Evolutionary conservation across 2,888 invertebrate species (phyloP).

Genomic region (Phymatocera aterrima): DNA sequence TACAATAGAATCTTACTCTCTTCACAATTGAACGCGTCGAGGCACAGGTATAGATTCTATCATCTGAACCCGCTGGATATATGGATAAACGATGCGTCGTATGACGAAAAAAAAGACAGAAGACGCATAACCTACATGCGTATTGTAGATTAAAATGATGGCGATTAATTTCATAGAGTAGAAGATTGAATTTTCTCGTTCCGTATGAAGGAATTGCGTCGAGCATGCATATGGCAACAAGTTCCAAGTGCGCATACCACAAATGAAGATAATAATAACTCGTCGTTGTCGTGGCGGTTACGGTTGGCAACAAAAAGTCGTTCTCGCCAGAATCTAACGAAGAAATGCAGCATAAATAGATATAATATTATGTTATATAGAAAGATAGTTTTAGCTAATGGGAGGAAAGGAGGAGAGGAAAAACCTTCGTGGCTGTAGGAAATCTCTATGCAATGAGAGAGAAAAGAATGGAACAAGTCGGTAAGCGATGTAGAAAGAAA

Average conservation of each 20-base stretch:
- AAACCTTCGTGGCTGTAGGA: background rate
- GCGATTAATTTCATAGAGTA: too few relatives aligned
- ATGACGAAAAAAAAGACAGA: too few relatives aligned
- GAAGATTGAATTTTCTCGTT: too few relatives aligned
- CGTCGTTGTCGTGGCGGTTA: background rate
- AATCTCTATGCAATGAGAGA: background rate
- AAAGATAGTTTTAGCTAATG: background rate
- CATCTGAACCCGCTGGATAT: too few relatives aligned
- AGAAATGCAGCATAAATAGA: background rate
- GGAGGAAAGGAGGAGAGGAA: background rate
- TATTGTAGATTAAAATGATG: too few relatives aligned
- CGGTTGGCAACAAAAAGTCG: background rate
- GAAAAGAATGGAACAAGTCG: background rate
- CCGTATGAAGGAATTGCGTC: too few relatives aligned
- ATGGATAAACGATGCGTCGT: too few relatives aligned
- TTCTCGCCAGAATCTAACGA: background rate
- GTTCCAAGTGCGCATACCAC: background rate
- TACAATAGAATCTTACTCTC: too few relatives aligned
- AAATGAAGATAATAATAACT: constrained; percentile 1
- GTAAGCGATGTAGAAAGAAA: constrained; percentile 13
- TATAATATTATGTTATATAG: background rate
- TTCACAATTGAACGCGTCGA: too few relatives aligned
- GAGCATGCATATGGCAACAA: constrained; percentile 15
- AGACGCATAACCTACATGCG: too few relatives aligned
- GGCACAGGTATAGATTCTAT: too few relatives aligned